Conservation (phyloP, 2,113 vertebrate species). For the Zosterops japonicus region DNA sequence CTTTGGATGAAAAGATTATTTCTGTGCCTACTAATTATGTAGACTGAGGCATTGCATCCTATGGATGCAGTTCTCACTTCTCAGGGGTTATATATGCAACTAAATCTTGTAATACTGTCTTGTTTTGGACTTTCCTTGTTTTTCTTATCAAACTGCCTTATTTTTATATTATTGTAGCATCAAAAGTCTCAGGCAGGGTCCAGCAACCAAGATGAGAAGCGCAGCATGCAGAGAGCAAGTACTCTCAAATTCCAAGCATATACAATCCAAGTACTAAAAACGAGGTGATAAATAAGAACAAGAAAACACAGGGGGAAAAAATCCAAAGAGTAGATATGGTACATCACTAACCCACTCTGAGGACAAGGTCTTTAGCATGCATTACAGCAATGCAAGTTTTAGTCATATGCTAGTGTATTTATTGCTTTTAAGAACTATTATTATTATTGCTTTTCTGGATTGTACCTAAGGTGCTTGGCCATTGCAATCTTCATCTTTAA, state of each 20-base stretch:
- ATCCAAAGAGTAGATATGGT: no score
- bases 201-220: neutral
- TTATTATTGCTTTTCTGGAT: neutral
- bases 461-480: neutral
- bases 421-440: neutral
- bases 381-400: neutral
- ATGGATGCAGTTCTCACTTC: neutral
- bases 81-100: neutral
- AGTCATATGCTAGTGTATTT: neutral
- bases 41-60: neutral
- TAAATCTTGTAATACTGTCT: neutral
- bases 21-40: neutral
- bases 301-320: neutral
- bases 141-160: neutral
- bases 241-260: neutral
- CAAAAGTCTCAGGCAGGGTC: neutral
- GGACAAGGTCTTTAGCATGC: neutral
- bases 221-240: neutral
- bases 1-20: neutral
- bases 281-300: neutral
- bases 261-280: neutral
- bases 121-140: neutral
- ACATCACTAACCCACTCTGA: neutral
- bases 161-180: neutral
- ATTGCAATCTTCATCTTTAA: neutral